Percentiles rank a stretch among this genome's conserved stretches.
Conservation (phyloP, 1,140 invertebrate species). For the Ostrea denselamellosa region DNA sequence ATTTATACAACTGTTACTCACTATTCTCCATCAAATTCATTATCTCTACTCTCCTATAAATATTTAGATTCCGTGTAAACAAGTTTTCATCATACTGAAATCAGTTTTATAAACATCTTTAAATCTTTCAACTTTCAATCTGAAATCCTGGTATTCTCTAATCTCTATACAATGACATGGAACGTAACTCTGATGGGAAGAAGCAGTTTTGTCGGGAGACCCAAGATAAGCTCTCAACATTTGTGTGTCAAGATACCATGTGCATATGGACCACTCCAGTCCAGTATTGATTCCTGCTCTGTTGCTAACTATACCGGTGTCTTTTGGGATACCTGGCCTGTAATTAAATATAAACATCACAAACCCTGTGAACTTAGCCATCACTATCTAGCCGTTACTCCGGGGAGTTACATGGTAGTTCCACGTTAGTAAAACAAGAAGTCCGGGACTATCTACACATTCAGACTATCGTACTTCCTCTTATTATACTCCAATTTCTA, state of each 20-base stretch:
- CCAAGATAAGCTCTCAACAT: neutral
- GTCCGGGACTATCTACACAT: neutral
- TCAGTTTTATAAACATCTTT: neutral
- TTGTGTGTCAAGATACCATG: neutral
- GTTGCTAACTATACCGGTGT: neutral
- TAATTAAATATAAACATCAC: slow-evolving; percentile 4
- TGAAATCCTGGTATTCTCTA: neutral
- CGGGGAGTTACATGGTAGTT: neutral
- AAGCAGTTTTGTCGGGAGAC: neutral
- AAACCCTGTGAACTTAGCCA: neutral
- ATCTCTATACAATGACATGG: neutral
- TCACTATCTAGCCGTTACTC: neutral
- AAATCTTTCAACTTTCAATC: neutral
- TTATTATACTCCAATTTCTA: neutral
- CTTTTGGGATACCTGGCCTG: neutral
- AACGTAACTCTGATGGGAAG: neutral
- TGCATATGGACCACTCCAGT: neutral
- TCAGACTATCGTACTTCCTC: neutral
- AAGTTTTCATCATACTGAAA: neutral
- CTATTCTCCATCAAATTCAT: neutral
- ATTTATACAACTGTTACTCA: neutral
- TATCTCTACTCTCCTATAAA: neutral
- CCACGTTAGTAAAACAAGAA: neutral
- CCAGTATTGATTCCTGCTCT: neutral
- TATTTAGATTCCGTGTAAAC: neutral